Base-by-base conservation (phyloP, 1,140 invertebrate genomes). In the Episyrphus balteatus region DNA sequence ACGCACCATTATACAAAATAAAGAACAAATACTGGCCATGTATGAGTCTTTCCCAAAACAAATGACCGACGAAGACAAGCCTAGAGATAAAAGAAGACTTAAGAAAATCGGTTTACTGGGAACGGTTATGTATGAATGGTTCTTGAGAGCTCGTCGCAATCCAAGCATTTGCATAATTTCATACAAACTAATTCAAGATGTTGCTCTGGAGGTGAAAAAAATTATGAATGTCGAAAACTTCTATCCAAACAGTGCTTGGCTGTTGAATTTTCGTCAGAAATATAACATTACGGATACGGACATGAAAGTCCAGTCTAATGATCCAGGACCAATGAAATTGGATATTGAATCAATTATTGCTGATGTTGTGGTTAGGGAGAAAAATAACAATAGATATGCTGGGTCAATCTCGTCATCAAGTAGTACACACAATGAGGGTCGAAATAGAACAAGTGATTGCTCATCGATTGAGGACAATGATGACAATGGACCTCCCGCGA, bases 51-150 rank as follows among this genome's bases (percentile, higher is more conserved):
- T 47, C n/a, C 51, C 49, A 14, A 52, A 41, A 3, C 42, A 49
- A 1, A 40, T 34, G 18, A 39, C 38, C 1, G 19, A 15, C 19
- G 45, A 48, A 19, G 51, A 52, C 14, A 31, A 46, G 15, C 33
- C 47, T 5, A 26, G 21, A 17, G 21, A 46, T 19, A 31, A 21
- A 17, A 47, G 42, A 34, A 39, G 51, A 3, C 44, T 42, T 17
- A 52, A 52, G 36, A 52, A 52, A 44, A 52, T 52, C 26, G 49
- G 44, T 8, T 49, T 52, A 39, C 47, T 52, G 15, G 51, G 51
- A 15, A 49, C 49, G 26, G 30, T 48, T 8, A 49, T 49, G 37
- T 48, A 49, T 18, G 51, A 52, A 26, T 52, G 46, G 18, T 37
- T 52, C 5, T 37, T 42, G 38, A 39, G 51, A 11, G 51, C 47